Evolutionary conservation across 2,888 invertebrate genomes (phyloP).

Genomic region (Phasia obesa): DNA sequence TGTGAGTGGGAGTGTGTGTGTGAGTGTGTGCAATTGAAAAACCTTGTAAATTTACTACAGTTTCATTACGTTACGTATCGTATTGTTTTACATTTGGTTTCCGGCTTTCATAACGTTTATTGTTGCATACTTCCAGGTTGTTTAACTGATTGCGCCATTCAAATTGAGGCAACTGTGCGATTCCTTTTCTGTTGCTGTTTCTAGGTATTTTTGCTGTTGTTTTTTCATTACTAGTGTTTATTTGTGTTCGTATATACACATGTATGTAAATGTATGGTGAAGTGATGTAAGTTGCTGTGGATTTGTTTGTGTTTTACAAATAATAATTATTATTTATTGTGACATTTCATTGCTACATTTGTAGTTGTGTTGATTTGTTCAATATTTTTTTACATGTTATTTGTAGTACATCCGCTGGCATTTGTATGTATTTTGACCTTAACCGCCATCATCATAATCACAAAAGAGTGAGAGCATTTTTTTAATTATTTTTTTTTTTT

Average conservation of each 20-base stretch:
- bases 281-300: neutral
- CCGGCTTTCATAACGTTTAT: constrained; percentile 64
- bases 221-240: neutral
- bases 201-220: neutral
- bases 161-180: constrained; percentile 49
- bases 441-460: constrained; percentile 34
- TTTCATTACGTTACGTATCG: constrained; percentile 35
- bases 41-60: constrained; percentile 57
- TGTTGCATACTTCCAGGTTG: constrained; percentile 68
- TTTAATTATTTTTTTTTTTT: neutral
- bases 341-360: constrained; percentile 63
- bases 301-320: constrained; percentile 9
- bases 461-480: neutral
- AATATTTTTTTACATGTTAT: constrained; percentile 30
- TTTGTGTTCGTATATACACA: neutral
- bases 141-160: constrained; percentile 68
- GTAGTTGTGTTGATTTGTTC: neutral
- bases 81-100: constrained; percentile 58
- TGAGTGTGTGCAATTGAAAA: constrained; percentile 15
- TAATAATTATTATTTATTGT: constrained; percentile 53
- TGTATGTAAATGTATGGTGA: neutral
- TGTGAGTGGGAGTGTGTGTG: too few relatives aligned
- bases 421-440: constrained; percentile 53
- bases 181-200: neutral
- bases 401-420: constrained; percentile 44